Conservation (phyloP, 2,888 invertebrate genomes). For the Anodontia alba region DNA sequence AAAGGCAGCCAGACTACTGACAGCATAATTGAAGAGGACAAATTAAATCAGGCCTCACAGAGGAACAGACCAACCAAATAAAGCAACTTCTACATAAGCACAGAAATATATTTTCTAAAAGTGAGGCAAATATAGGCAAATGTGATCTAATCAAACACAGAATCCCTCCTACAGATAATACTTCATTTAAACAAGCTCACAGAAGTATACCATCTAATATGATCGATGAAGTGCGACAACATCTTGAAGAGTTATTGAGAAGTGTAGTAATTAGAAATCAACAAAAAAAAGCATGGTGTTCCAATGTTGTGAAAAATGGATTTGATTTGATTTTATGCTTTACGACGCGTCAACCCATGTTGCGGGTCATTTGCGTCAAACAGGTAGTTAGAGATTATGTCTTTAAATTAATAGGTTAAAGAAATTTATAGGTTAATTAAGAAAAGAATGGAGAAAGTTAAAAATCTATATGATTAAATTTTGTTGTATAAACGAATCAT, state of each 20-base stretch:
- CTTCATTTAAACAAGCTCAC: conserved; percentile 53
- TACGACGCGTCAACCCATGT: too few species aligned
- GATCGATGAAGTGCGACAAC: conserved; percentile 53
- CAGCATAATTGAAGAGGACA: background rate
- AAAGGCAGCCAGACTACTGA: background rate
- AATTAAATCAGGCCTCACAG: background rate
- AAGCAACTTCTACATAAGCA: background rate
- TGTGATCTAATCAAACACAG: conserved; percentile 30
- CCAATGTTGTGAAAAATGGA: too few species aligned
- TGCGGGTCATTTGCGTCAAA: too few species aligned
- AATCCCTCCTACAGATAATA: conserved; percentile 42
- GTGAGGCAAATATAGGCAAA: conserved; percentile 36
- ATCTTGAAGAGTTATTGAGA: conserved; percentile 55
- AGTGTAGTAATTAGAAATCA: conserved; percentile 41
- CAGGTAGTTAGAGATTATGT: too few species aligned
- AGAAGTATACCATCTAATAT: conserved; percentile 54
- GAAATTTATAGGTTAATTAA: too few species aligned
- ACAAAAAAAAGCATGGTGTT: too few species aligned
- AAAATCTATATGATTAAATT: too few species aligned
- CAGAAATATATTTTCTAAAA: conserved; percentile 30
- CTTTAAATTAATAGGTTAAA: too few species aligned
- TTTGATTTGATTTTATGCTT: too few species aligned
- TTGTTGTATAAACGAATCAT: too few species aligned
- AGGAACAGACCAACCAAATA: background rate
- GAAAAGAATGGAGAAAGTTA: too few species aligned